Evolutionary conservation across 2,888 invertebrate species (phyloP).

Genomic region (Epinotia brunnichana): DNA sequence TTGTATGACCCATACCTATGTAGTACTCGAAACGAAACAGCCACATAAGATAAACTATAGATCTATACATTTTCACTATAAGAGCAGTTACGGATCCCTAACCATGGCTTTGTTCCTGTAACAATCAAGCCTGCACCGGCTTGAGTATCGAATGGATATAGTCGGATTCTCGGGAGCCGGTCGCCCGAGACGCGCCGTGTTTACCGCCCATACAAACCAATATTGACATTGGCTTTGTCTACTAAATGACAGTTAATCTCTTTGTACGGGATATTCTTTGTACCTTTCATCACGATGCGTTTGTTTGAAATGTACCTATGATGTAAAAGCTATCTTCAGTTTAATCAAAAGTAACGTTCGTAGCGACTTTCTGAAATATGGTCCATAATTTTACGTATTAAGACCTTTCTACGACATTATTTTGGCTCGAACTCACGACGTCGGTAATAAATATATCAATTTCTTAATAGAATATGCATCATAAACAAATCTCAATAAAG

Average conservation of each 20-base stretch:
- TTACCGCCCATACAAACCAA: slow-evolving; percentile 74
- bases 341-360: neutral
- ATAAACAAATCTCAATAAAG: slow-evolving; percentile 42
- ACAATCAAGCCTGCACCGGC: slow-evolving; percentile 49
- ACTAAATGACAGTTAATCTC: slow-evolving; percentile 75
- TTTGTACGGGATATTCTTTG: slow-evolving; percentile 71
- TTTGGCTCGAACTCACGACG: slow-evolving; percentile 20
- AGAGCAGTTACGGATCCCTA: slow-evolving; percentile 28
- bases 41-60: neutral
- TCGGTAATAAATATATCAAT: slow-evolving; percentile 37
- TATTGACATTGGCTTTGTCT: slow-evolving; percentile 80
- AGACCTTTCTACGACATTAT: slow-evolving; percentile 24
- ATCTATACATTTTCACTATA: neutral
- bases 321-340: slow-evolving; percentile 3
- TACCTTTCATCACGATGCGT: slow-evolving; percentile 55
- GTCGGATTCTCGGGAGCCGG: slow-evolving; percentile 70
- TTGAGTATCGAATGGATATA: slow-evolving; percentile 56
- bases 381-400: slow-evolving; percentile 20
- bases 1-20: neutral
- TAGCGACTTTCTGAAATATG: neutral
- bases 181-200: slow-evolving; percentile 65
- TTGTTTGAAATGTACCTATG: slow-evolving; percentile 49
- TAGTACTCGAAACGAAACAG: neutral
- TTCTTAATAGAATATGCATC: slow-evolving; percentile 36
- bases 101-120: slow-evolving; percentile 64